These are phyloP conservation scores for Cebidichthys violaceus DNA, from an alignment of 2,113 vertebrate genomes.

Conservation along the genomic window DNA sequence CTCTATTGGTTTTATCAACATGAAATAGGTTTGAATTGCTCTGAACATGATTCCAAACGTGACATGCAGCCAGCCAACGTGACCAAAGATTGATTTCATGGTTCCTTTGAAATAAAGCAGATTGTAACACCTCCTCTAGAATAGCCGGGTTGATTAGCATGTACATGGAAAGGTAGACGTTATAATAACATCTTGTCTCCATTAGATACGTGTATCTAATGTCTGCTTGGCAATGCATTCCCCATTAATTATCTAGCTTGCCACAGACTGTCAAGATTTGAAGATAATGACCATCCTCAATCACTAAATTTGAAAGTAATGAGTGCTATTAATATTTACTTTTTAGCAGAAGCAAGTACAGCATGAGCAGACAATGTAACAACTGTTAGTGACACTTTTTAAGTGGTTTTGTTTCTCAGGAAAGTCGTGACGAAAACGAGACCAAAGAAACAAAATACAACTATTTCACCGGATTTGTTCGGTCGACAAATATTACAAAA, in stretches of 20 bases:
- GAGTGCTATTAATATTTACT: conserved; percentile 57
- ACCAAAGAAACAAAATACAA: background rate
- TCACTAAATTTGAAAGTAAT: conserved; percentile 62
- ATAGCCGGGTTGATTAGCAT: conserved; percentile 38
- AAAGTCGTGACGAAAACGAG: background rate
- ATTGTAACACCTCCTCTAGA: background rate
- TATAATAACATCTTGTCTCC: conserved; percentile 35
- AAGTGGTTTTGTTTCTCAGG: background rate
- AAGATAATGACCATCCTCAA: conserved; percentile 51
- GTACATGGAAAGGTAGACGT: conserved; percentile 23
- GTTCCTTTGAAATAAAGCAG: conserved; percentile 31
- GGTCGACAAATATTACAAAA: background rate
- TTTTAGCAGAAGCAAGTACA: conserved; percentile 6
- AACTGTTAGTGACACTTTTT: background rate
- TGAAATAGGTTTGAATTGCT: conserved; percentile 30
- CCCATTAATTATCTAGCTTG: conserved; percentile 42
- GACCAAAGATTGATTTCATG: conserved; percentile 40
- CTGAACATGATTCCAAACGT: conserved; percentile 26
- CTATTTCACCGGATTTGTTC: background rate
- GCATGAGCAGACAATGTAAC: background rate
- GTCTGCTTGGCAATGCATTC: conserved; percentile 2
- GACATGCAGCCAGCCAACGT: background rate
- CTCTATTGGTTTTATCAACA: conserved; percentile 16
- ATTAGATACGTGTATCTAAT: conserved; percentile 10
- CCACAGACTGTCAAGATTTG: conserved; percentile 23